phyloP scores from a whole-genome alignment of 2,888 invertebrate genomes.

The Dorcus hopei region DNA sequence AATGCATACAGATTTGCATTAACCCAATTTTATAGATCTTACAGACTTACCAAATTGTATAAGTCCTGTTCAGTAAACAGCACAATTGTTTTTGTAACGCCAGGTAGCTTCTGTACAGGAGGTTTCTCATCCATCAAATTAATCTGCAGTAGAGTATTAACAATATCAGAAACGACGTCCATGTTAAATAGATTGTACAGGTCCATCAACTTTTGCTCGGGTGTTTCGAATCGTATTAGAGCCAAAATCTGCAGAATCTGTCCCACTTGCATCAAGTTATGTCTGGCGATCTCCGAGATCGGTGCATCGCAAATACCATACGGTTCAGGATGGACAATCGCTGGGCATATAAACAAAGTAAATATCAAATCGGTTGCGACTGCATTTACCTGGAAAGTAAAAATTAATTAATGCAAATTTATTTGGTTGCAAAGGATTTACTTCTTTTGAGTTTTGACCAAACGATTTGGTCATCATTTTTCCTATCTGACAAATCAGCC shows the following conservation, averaged over 20 bases:
- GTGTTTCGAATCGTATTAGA: slow-evolving; percentile 77
- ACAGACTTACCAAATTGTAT: slow-evolving; percentile 54
- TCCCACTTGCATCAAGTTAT: slow-evolving; percentile 81
- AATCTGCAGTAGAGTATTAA: slow-evolving; percentile 56
- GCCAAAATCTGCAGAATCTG: slow-evolving; percentile 91
- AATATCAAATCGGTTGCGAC: slow-evolving; percentile 92
- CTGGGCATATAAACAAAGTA: slow-evolving; percentile 92
- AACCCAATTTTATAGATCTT: background rate
- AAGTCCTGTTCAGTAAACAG: slow-evolving; percentile 68
- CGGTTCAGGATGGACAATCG: slow-evolving; percentile 93
- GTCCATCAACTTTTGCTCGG: slow-evolving; percentile 70
- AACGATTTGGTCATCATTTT: slow-evolving; percentile 62
- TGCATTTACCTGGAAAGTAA: slow-evolving; percentile 48
- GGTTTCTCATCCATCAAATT: slow-evolving; percentile 45
- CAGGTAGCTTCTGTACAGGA: slow-evolving; percentile 50
- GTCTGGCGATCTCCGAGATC: slow-evolving; percentile 85
- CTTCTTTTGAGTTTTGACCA: slow-evolving; percentile 55
- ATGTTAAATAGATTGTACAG: slow-evolving; percentile 63
- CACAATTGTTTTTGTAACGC: slow-evolving; percentile 62
- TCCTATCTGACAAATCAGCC: slow-evolving; percentile 87
- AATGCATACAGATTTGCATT: background rate
- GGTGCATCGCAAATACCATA: slow-evolving; percentile 92
- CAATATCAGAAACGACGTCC: slow-evolving; percentile 65
- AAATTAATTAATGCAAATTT: background rate
- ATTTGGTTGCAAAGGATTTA: slow-evolving; percentile 26